These are phyloP conservation scores for Rachycentron canadum DNA, from an alignment of 2,797 vertebrate species.

Conservation along the genomic window DNA sequence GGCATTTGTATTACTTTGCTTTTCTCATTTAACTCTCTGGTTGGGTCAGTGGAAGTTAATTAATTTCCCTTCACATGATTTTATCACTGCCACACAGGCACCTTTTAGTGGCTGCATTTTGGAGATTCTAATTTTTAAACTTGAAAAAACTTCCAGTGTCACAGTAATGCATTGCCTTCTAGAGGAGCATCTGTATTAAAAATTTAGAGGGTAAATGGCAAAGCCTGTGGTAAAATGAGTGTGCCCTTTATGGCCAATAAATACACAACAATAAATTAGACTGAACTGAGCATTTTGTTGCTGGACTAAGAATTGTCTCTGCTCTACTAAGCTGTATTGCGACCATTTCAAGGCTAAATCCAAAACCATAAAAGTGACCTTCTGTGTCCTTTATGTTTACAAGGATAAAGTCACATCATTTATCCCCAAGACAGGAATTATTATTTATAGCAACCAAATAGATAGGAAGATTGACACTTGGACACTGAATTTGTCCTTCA, in stretches of 20 bases:
- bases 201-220: neutral
- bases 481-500: slow-evolving; percentile 18
- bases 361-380: neutral
- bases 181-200: neutral
- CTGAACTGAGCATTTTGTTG: too few relatives aligned
- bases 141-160: neutral
- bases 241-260: neutral
- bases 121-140: slow-evolving; percentile 31
- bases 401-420: slow-evolving; percentile 15
- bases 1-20: slow-evolving; percentile 52
- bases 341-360: neutral
- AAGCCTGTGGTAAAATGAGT: neutral
- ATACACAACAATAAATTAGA: neutral
- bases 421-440: slow-evolving; percentile 4
- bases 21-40: slow-evolving; percentile 54
- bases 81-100: slow-evolving; percentile 49
- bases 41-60: slow-evolving; percentile 68
- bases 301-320: neutral
- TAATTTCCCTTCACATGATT: slow-evolving; percentile 61
- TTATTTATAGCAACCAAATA: slow-evolving; percentile 22
- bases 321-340: neutral
- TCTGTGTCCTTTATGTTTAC: slow-evolving; percentile 20
- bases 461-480: slow-evolving; percentile 22
- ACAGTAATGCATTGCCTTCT: slow-evolving; percentile 14
- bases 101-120: slow-evolving; percentile 20